Evolutionary conservation across 2,888 invertebrate genomes (phyloP).

Genomic region (Acanthoscelides obtectus): DNA sequence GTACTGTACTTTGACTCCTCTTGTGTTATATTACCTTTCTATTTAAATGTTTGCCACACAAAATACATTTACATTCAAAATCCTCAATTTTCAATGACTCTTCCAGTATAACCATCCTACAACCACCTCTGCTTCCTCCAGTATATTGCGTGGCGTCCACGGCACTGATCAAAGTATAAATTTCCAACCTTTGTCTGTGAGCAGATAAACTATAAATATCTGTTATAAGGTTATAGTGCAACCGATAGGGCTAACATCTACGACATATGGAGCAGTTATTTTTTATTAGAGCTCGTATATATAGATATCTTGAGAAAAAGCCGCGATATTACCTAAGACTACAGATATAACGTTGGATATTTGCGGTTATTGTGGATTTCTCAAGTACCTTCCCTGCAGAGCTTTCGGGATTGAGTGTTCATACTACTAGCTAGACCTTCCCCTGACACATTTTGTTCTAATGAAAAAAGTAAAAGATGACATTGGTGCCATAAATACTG

Average conservation of each 20-base stretch:
- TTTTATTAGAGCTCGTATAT: background rate
- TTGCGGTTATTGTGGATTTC: background rate
- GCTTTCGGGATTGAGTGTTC: background rate
- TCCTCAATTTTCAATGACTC: too few species aligned
- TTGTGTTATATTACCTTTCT: too few species aligned
- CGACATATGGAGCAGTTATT: background rate
- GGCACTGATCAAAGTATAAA: background rate
- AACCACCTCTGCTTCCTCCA: too few species aligned
- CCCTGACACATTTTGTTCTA: background rate
- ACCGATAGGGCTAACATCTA: background rate
- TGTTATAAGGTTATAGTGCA: background rate
- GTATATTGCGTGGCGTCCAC: too few species aligned
- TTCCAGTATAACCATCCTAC: too few species aligned
- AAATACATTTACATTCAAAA: too few species aligned
- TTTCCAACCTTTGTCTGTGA: background rate
- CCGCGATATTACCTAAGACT: background rate
- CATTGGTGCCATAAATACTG: background rate
- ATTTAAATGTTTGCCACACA: too few species aligned
- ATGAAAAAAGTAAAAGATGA: background rate
- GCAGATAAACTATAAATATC: background rate
- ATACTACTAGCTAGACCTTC: background rate
- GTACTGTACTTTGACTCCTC: too few species aligned
- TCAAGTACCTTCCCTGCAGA: background rate
- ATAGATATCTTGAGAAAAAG: background rate
- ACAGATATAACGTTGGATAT: background rate